phyloP scores from a whole-genome alignment of 2,888 invertebrate genomes.

The Ecdyonurus torrentis region DNA sequence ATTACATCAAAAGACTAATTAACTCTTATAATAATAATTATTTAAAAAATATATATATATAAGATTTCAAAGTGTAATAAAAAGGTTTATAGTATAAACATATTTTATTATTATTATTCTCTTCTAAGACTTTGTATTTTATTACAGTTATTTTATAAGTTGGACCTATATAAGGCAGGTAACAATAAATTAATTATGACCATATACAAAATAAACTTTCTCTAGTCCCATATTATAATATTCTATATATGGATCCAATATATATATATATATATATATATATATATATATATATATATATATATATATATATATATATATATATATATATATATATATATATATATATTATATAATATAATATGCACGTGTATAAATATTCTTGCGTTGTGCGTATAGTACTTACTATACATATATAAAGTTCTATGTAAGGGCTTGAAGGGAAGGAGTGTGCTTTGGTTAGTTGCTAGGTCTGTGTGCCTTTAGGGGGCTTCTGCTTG shows the following conservation, averaged over 20 bases:
- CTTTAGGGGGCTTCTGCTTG: background rate
- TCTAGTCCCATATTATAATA: background rate
- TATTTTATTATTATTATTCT: too few relatives aligned
- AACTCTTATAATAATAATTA: background rate
- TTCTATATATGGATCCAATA: background rate
- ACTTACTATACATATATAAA: too few relatives aligned
- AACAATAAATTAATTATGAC: background rate
- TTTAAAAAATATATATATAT: too few relatives aligned
- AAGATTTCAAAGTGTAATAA: background rate
- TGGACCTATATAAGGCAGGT: too few relatives aligned
- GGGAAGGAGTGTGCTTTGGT: background rate
- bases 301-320: too few relatives aligned
- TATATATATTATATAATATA: background rate
- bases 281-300: too few relatives aligned
- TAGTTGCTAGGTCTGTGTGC: background rate
- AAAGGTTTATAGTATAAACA: too few relatives aligned
- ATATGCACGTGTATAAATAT: background rate
- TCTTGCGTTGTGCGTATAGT: too few relatives aligned
- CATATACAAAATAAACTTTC: background rate
- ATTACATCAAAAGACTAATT: slow-evolving; percentile 4
- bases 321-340: too few relatives aligned
- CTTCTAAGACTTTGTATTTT: too few relatives aligned
- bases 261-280: background rate
- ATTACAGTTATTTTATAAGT: too few relatives aligned
- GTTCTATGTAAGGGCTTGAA: background rate